Conservation (phyloP, 2,888 invertebrate species). For the Tribolium freemani region DNA sequence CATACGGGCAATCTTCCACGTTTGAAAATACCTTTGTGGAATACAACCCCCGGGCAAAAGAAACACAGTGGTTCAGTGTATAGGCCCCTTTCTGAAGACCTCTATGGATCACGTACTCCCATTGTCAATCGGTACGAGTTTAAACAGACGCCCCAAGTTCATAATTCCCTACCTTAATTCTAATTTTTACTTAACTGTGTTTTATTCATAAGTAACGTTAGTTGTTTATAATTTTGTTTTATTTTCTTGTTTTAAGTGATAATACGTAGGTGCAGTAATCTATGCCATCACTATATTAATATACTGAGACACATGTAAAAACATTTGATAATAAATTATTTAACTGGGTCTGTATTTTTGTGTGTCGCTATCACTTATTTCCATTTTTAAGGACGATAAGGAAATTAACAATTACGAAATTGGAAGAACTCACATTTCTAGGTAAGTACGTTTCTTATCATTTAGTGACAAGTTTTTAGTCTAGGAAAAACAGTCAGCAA, state of each 20-base stretch:
- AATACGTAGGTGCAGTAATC: slow-evolving; percentile 18
- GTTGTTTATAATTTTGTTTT: slow-evolving; percentile 37
- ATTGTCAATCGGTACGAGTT: slow-evolving; percentile 74
- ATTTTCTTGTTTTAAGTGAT: slow-evolving; percentile 12
- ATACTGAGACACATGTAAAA: not conserved
- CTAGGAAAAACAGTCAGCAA: slow-evolving; percentile 13
- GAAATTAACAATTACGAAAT: not conserved
- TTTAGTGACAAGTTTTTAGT: too few relatives aligned
- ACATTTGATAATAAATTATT: not conserved
- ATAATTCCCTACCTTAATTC: slow-evolving; percentile 44
- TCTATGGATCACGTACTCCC: slow-evolving; percentile 78
- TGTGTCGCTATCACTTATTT: not conserved
- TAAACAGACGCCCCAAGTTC: slow-evolving; percentile 56
- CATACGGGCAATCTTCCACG: slow-evolving; percentile 62
- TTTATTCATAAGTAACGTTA: slow-evolving; percentile 20
- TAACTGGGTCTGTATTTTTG: not conserved
- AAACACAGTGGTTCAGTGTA: slow-evolving; percentile 83
- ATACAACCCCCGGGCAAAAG: slow-evolving; percentile 69
- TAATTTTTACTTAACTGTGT: slow-evolving; percentile 9
- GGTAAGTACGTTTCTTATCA: not conserved
- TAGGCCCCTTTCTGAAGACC: slow-evolving; percentile 84
- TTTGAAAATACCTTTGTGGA: slow-evolving; percentile 64
- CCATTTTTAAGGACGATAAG: not conserved
- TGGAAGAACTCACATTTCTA: not conserved
- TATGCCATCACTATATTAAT: not conserved